phyloP scores from a whole-genome alignment of 64 coral and sea anemone genomes.

The Porites lutea region DNA sequence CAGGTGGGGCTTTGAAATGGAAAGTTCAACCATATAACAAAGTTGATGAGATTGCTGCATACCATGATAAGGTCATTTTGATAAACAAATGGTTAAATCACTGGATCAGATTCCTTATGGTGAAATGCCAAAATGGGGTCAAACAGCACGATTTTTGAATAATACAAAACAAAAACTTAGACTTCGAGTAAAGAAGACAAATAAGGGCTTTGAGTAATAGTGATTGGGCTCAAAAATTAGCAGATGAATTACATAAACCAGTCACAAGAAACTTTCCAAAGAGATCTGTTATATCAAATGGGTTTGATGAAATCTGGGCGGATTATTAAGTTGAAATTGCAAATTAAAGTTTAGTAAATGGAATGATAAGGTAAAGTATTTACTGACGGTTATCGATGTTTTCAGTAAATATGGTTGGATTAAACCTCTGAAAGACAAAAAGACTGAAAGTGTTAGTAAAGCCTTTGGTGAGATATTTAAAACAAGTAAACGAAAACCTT shows the following conservation, averaged over 20 bases:
- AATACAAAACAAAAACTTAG: not conserved
- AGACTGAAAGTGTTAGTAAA: no score
- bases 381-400: no score
- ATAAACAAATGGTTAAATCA: constrained; percentile 7
- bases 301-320: not conserved
- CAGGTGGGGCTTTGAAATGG: not conserved
- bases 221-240: not conserved
- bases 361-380: no score
- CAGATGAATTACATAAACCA: constrained; percentile 4
- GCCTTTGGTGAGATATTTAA: no score
- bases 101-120: not conserved
- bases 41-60: not conserved
- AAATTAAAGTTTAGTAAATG: not conserved
- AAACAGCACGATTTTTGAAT: not conserved
- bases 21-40: not conserved
- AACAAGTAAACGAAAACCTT: no score
- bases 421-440: no score
- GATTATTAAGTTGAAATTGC: not conserved
- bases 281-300: not conserved
- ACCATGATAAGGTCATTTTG: not conserved
- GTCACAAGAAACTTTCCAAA: not conserved
- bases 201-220: not conserved
- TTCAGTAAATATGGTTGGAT: no score
- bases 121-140: not conserved
- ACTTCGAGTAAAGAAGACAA: not conserved